Conservation (phyloP, 2,888 invertebrate species). For the Amitus sp. region DNA sequence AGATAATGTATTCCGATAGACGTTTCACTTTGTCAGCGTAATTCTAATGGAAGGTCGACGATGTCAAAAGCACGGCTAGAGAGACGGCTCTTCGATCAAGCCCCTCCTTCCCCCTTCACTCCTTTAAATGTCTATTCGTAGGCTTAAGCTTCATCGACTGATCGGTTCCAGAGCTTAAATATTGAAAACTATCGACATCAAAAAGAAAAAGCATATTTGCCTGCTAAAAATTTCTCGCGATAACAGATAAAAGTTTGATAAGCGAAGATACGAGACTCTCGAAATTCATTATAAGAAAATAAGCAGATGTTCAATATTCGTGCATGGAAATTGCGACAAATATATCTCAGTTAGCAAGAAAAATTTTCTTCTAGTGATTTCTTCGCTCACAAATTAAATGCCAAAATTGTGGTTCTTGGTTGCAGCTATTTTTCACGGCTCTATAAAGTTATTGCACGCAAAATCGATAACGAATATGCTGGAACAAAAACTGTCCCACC, state of each 20-base stretch:
- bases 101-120: too few species aligned
- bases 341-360: too few species aligned
- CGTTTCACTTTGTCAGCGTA: slow-evolving; percentile 36
- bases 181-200: too few species aligned
- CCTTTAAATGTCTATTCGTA: too few species aligned
- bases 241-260: too few species aligned
- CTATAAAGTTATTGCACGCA: slow-evolving; percentile 35
- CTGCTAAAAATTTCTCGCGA: too few species aligned
- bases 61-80: slow-evolving; percentile 28
- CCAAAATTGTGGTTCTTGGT: slow-evolving; percentile 33
- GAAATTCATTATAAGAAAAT: slow-evolving; percentile 13
- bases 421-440: slow-evolving; percentile 37
- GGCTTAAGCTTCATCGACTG: slow-evolving; percentile 28
- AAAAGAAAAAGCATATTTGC: too few species aligned
- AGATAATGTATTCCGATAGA: slow-evolving; percentile 45
- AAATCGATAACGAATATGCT: slow-evolving; percentile 41
- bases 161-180: slow-evolving; percentile 25
- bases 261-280: not conserved
- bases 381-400: slow-evolving; percentile 41
- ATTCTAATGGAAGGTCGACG: slow-evolving; percentile 28
- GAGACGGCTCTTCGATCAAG: slow-evolving; percentile 35
- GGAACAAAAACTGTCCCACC: slow-evolving; percentile 37
- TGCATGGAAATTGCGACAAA: slow-evolving; percentile 36
- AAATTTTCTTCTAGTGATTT: slow-evolving; percentile 41
- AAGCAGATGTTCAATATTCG: slow-evolving; percentile 31